Conservation (phyloP, 2,113 vertebrate species). For the Pungitius pungitius region DNA sequence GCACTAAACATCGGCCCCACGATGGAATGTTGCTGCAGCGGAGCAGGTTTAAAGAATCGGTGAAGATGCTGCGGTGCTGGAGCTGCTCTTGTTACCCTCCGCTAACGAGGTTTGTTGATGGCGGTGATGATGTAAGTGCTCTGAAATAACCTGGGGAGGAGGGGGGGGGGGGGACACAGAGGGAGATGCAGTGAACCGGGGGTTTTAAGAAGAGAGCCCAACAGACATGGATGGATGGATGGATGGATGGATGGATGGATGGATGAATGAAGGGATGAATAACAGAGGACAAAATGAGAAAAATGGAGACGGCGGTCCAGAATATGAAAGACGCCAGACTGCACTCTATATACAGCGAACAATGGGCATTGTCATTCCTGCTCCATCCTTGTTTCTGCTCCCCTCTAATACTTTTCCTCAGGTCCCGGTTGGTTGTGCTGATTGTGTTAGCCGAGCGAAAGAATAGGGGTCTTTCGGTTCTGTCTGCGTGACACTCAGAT, state of each 20-base stretch:
- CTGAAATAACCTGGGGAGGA: slow-evolving; percentile 70
- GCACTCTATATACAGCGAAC: slow-evolving; percentile 39
- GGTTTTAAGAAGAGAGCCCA: slow-evolving; percentile 34
- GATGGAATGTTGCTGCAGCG: slow-evolving; percentile 46
- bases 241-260: background rate
- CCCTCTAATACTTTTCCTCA: slow-evolving; percentile 59
- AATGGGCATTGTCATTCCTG: slow-evolving; percentile 66
- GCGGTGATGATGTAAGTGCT: slow-evolving; percentile 69
- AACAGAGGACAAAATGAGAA: slow-evolving; percentile 40
- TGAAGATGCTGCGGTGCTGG: slow-evolving; percentile 26
- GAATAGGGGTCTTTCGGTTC: slow-evolving; percentile 57
- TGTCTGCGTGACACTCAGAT: slow-evolving; percentile 53
- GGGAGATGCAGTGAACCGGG: slow-evolving; percentile 6
- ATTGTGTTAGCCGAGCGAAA: slow-evolving; percentile 57
- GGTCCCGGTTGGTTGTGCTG: slow-evolving; percentile 58
- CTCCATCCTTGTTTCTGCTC: slow-evolving; percentile 53
- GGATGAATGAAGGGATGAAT: slow-evolving; percentile 49
- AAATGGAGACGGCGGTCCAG: slow-evolving; percentile 35
- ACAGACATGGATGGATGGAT: slow-evolving; percentile 39
- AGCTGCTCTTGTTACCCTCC: slow-evolving; percentile 47
- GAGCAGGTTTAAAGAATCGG: slow-evolving; percentile 41
- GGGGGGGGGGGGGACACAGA: slow-evolving; percentile 19
- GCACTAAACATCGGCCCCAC: slow-evolving; percentile 44
- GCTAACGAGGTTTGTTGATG: slow-evolving; percentile 67
- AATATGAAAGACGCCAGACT: slow-evolving; percentile 61